Conservation (phyloP, 2,888 invertebrate genomes). For the Lingula anatina region DNA sequence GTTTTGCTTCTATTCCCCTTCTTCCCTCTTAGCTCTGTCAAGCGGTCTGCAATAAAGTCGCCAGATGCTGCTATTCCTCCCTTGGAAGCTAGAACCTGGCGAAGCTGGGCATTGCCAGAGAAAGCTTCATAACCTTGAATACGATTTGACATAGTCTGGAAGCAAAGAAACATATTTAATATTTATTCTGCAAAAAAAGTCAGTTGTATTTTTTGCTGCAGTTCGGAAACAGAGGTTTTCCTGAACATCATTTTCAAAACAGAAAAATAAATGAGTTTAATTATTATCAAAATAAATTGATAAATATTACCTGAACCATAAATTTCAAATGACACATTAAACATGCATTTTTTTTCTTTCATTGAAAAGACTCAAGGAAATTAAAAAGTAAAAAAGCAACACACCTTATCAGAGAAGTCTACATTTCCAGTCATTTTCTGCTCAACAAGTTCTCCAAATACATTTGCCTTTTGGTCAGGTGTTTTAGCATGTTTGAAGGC, state of each 20-base stretch:
- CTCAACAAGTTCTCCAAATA: slow-evolving; percentile 35
- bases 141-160: slow-evolving; percentile 28
- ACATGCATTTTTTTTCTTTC: too few species aligned
- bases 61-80: slow-evolving; percentile 34
- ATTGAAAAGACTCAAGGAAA: too few species aligned
- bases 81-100: slow-evolving; percentile 31
- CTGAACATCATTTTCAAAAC: too few species aligned
- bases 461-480: slow-evolving; percentile 29
- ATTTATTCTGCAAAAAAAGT: too few species aligned
- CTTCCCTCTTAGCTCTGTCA: slow-evolving; percentile 41
- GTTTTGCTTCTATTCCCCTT: too few species aligned
- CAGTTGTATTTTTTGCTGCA: too few species aligned
- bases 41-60: slow-evolving; percentile 31
- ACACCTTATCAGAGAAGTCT: slow-evolving; percentile 33
- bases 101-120: slow-evolving; percentile 32
- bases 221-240: neutral
- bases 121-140: slow-evolving; percentile 29
- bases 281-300: neutral
- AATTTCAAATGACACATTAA: too few species aligned
- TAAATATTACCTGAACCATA: slow-evolving; percentile 21
- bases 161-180: neutral
- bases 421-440: slow-evolving; percentile 30
- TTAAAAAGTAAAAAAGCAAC: too few species aligned
- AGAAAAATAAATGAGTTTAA: too few species aligned
- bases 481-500: slow-evolving; percentile 29